Evolutionary conservation across 2,888 invertebrate genomes (phyloP).

Genomic region (Melitaea athalia): DNA sequence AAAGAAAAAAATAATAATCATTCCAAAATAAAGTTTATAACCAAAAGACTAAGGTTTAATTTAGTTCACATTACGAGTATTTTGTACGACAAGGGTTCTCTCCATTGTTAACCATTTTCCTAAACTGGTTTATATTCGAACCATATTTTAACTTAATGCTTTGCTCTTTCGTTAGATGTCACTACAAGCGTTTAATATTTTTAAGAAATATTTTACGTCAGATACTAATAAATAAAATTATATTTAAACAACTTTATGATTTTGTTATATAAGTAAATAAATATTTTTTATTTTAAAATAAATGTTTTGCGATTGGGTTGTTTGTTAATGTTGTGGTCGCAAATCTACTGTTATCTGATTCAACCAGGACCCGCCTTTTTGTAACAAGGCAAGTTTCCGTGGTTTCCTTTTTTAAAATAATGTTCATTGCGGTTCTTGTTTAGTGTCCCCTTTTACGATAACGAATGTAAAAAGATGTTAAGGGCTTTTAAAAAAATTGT

Average conservation of each 20-base stretch:
- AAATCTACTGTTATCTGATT: slow-evolving; percentile 77
- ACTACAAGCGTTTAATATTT: slow-evolving; percentile 44
- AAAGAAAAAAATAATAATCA: neutral
- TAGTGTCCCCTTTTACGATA: slow-evolving; percentile 73
- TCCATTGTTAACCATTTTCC: slow-evolving; percentile 13
- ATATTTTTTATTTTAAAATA: slow-evolving; percentile 22
- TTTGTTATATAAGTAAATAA: neutral
- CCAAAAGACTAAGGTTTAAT: neutral
- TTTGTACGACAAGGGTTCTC: neutral
- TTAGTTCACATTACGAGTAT: neutral
- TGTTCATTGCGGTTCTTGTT: slow-evolving; percentile 70
- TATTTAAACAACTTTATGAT: neutral
- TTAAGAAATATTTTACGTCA: slow-evolving; percentile 37
- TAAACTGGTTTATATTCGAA: slow-evolving; percentile 18
- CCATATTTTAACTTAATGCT: slow-evolving; percentile 30
- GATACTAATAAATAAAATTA: neutral
- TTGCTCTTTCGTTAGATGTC: slow-evolving; percentile 37
- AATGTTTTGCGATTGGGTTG: slow-evolving; percentile 64
- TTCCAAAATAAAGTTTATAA: neutral
- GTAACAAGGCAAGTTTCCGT: slow-evolving; percentile 73
- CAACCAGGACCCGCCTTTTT: slow-evolving; percentile 69
- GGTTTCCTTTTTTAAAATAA: slow-evolving; percentile 74
- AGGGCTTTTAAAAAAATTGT: slow-evolving; percentile 76
- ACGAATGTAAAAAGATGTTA: slow-evolving; percentile 74
- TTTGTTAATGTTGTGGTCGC: slow-evolving; percentile 77